Evolutionary conservation across 2,113 vertebrate genomes (phyloP).

Genomic region (Sceloporus undulatus): DNA sequence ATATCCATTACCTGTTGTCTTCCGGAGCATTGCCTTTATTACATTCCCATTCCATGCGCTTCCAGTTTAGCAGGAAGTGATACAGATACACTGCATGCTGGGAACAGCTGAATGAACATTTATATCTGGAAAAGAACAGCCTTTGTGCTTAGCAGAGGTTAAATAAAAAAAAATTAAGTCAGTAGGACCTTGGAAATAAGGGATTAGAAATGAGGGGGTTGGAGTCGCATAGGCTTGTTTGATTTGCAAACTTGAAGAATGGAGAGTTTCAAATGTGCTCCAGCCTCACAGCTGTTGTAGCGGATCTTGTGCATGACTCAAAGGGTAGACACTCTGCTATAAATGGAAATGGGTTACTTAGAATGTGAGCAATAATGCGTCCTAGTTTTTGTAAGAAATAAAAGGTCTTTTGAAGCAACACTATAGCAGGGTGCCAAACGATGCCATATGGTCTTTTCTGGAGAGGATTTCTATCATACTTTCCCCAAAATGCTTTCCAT

Average conservation of each 20-base stretch:
- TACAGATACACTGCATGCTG: neutral
- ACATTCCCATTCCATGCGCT: neutral
- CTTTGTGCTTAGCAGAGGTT: slow-evolving; percentile 29
- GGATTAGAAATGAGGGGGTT: neutral
- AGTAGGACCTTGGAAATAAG: neutral
- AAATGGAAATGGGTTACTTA: slow-evolving; percentile 76
- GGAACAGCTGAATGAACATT: accelerated
- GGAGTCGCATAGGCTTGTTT: neutral
- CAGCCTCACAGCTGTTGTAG: slow-evolving; percentile 66
- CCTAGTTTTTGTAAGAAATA: slow-evolving; percentile 70
- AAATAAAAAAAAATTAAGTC: slow-evolving; percentile 47
- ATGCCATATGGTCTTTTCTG: slow-evolving; percentile 69
- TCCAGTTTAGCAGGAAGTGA: neutral
- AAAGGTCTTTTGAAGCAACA: slow-evolving; percentile 69
- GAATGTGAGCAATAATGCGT: slow-evolving; percentile 72
- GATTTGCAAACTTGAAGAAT: slow-evolving; percentile 7
- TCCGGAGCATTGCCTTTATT: neutral
- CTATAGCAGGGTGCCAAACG: slow-evolving; percentile 59
- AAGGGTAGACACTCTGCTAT: slow-evolving; percentile 66
- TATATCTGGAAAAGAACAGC: neutral
- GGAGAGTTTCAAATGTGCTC: slow-evolving; percentile 36
- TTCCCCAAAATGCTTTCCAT: slow-evolving; percentile 55
- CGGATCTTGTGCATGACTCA: slow-evolving; percentile 58
- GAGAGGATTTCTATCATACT: slow-evolving; percentile 69
- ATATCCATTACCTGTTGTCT: accelerated